phyloP scores from a whole-genome alignment of 2,113 vertebrate genomes.

The Mormyrus lacerda region DNA sequence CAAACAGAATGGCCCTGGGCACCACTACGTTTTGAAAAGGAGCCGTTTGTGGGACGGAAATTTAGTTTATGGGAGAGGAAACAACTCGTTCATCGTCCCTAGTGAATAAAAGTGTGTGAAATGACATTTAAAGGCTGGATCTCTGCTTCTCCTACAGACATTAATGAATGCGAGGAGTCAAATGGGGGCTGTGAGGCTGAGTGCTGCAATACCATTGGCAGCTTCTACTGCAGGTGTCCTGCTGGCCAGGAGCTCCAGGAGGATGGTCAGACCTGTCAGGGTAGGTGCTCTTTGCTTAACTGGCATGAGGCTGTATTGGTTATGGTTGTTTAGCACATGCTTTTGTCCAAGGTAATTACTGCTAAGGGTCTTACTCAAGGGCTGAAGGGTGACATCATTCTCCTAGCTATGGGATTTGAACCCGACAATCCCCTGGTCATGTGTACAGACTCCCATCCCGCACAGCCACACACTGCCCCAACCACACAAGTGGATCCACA shows the following conservation, averaged over 20 bases:
- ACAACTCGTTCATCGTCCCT: neutral
- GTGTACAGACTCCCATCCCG: neutral
- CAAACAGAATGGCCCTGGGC: neutral
- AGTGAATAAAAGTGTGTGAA: neutral
- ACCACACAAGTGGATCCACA: neutral
- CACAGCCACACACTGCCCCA: neutral
- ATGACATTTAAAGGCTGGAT: neutral
- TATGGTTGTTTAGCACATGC: neutral
- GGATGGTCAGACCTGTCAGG: slow-evolving; percentile 43
- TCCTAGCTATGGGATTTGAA: neutral
- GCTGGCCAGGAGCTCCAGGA: slow-evolving; percentile 30
- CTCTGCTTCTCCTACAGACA: slow-evolving; percentile 34
- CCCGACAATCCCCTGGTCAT: neutral
- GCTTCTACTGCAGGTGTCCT: slow-evolving; percentile 48
- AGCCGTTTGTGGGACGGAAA: neutral
- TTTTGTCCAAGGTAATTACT: neutral
- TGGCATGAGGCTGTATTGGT: neutral
- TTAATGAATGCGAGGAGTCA: slow-evolving; percentile 34
- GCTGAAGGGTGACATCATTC: neutral
- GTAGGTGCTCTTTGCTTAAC: slow-evolving; percentile 21
- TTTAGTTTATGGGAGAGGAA: neutral
- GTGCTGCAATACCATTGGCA: slow-evolving; percentile 51
- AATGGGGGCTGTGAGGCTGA: slow-evolving; percentile 38
- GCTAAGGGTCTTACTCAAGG: neutral
- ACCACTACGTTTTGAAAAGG: neutral